phyloP scores from a whole-genome alignment of 2,113 vertebrate genomes.

The Prunella himalayana region DNA sequence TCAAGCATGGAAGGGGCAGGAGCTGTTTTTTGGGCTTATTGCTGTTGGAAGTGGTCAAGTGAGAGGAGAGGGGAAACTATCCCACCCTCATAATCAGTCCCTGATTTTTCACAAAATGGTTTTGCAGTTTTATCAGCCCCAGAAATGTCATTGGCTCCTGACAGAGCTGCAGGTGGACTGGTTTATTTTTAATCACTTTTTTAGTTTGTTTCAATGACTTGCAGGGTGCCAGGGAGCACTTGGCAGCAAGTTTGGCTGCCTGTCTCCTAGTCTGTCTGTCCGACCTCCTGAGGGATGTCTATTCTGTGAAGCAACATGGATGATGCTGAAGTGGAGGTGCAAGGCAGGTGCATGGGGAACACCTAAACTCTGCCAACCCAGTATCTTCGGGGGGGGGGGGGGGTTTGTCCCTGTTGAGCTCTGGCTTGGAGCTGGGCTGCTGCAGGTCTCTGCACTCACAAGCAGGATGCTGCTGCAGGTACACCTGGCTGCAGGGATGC shows the following conservation, averaged over 20 bases:
- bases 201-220: not conserved
- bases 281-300: fast-evolving
- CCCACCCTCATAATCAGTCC: not conserved
- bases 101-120: not conserved
- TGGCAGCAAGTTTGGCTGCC: not conserved
- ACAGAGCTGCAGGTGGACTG: not conserved
- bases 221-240: not conserved
- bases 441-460: not conserved
- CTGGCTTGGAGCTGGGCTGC: not conserved
- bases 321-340: not conserved
- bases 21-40: not conserved
- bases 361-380: not conserved
- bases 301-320: not conserved
- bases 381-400: not conserved
- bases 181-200: not conserved
- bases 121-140: not conserved
- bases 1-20: not conserved
- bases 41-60: not conserved
- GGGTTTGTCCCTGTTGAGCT: not conserved
- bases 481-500: not conserved
- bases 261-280: not conserved
- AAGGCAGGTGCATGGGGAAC: not conserved
- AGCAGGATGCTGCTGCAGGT: not conserved
- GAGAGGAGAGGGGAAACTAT: not conserved
- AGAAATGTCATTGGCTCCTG: not conserved